These are phyloP conservation scores for Scaptomyza cyrtandrae DNA, from an alignment of 2,888 invertebrate species.

Conservation along the genomic window DNA sequence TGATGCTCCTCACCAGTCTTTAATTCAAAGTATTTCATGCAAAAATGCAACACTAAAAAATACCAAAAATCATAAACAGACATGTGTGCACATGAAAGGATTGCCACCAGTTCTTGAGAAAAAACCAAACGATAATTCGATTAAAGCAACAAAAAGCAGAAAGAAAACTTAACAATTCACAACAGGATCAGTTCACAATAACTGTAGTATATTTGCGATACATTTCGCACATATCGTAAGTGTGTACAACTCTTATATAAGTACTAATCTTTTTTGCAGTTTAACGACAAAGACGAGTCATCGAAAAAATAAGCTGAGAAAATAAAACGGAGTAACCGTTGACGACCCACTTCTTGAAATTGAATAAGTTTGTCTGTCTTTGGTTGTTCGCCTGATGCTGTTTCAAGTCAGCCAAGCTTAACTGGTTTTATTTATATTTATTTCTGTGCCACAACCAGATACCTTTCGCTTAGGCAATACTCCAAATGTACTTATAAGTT, in stretches of 20 bases:
- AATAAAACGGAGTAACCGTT: constrained; percentile 28
- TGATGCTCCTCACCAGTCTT: constrained; percentile 9
- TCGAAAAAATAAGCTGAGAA: constrained; percentile 7
- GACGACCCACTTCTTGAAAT: constrained; percentile 50
- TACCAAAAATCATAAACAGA: background rate
- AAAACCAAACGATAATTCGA: background rate
- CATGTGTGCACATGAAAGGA: background rate
- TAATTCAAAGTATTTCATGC: background rate
- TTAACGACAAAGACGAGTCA: constrained; percentile 17
- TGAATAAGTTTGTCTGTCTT: constrained; percentile 44
- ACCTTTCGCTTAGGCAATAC: constrained; percentile 39
- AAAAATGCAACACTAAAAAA: constrained; percentile 5
- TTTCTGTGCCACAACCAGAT: constrained; percentile 16
- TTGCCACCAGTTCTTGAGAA: background rate
- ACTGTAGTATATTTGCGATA: background rate
- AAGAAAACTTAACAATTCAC: background rate
- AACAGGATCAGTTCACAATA: background rate
- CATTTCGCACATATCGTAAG: background rate
- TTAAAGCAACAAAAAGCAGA: background rate
- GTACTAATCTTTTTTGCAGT: background rate
- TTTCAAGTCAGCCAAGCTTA: constrained; percentile 16
- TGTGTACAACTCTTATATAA: background rate
- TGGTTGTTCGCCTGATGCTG: constrained; percentile 24
- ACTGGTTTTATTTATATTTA: constrained; percentile 46
- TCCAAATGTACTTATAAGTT: constrained; percentile 19